These are phyloP conservation scores for Pelochelys cantorii DNA, from an alignment of 2,797 vertebrate genomes.

Conservation along the genomic window DNA sequence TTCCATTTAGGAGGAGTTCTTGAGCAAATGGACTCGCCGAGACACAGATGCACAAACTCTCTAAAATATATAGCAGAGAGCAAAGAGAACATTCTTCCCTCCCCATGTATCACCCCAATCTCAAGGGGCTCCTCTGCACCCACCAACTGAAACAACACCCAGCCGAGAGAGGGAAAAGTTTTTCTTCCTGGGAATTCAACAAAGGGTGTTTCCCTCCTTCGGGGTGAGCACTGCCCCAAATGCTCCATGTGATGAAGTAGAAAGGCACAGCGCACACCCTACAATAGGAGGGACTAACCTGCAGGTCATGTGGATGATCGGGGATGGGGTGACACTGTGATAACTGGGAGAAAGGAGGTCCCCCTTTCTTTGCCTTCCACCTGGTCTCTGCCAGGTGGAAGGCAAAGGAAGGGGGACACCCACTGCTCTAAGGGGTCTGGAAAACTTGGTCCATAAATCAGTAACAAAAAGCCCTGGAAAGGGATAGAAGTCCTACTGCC, in stretches of 20 bases:
- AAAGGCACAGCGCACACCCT: not conserved
- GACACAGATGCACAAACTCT: too few relatives aligned
- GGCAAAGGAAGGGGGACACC: too few relatives aligned
- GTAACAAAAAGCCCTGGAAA: not conserved
- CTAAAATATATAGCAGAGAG: not conserved
- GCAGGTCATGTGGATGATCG: accelerated
- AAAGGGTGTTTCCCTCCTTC: not conserved
- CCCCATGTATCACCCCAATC: not conserved
- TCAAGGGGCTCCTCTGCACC: not conserved
- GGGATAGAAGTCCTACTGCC: not conserved
- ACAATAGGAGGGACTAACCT: not conserved
- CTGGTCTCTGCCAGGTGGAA: not conserved
- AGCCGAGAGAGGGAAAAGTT: not conserved
- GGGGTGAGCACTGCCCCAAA: not conserved
- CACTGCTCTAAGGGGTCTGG: not conserved
- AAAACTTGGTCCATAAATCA: not conserved
- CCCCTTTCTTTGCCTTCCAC: not conserved
- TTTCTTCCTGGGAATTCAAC: not conserved
- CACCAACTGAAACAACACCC: accelerated
- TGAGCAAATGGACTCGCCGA: too few relatives aligned
- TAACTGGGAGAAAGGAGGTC: not conserved
- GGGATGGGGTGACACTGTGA: not conserved
- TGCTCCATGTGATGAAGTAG: not conserved
- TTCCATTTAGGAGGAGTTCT: too few relatives aligned
- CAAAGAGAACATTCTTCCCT: not conserved